Conservation (phyloP, 2,888 invertebrate genomes). For the Caenorhabditis sp. region DNA sequence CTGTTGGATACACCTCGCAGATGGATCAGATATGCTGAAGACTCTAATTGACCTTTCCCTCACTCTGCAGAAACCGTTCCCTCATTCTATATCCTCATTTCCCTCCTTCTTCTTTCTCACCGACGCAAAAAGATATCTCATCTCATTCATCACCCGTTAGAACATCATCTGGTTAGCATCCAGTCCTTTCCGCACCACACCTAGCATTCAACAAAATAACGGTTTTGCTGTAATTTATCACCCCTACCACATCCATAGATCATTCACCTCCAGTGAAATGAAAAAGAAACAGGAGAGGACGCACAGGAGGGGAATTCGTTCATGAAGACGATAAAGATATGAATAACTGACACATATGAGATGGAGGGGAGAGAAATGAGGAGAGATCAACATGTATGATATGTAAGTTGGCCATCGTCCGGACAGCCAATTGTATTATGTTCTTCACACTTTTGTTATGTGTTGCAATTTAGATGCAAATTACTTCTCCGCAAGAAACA, state of each 20-base stretch:
- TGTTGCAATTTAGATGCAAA: conserved; percentile 42
- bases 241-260: conserved; percentile 35
- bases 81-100: conserved; percentile 6
- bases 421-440: conserved; percentile 43
- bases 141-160: conserved; percentile 36
- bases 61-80: conserved; percentile 38
- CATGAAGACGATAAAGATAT: conserved; percentile 56
- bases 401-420: conserved; percentile 58
- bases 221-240: conserved; percentile 57
- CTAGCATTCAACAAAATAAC: conserved; percentile 19
- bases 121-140: conserved; percentile 32
- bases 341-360: conserved; percentile 45
- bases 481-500: conserved; percentile 30
- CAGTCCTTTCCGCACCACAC: neutral
- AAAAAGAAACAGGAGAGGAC: neutral
- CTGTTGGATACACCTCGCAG: conserved; percentile 22
- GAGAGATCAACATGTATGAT: conserved; percentile 67
- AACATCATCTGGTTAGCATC: conserved; percentile 47
- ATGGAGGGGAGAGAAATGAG: neutral
- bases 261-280: conserved; percentile 28
- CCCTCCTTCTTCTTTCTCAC: conserved; percentile 18
- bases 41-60: conserved; percentile 52
- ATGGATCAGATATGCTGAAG: conserved; percentile 47
- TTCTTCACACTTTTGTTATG: conserved; percentile 55
- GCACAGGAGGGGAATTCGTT: neutral